Evolutionary conservation across 2,797 vertebrate species (phyloP).

Genomic region (Alfaro cultratus): DNA sequence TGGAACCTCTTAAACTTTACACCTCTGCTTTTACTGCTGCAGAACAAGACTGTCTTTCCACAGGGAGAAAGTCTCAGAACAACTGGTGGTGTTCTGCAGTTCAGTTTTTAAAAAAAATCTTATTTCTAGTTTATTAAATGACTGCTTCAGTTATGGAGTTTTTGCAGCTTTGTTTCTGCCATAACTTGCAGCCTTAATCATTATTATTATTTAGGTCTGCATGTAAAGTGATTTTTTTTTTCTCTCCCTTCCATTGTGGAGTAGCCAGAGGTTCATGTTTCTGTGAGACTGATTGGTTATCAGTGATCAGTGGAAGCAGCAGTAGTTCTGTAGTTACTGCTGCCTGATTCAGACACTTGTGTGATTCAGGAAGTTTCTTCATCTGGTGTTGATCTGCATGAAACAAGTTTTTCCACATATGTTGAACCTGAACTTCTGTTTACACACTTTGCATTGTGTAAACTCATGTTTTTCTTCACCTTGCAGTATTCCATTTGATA

Average conservation of each 20-base stretch:
- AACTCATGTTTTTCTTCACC: conserved; percentile 80
- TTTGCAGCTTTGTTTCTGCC: neutral
- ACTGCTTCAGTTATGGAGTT: neutral
- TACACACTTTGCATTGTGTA: conserved; percentile 23
- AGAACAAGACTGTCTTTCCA: neutral
- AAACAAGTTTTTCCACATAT: neutral
- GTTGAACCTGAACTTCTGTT: neutral
- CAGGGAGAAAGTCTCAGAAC: too few relatives aligned
- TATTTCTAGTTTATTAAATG: neutral
- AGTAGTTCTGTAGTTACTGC: neutral
- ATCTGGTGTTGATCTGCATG: neutral
- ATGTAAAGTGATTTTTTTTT: neutral
- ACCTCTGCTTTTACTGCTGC: neutral
- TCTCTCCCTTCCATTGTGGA: neutral
- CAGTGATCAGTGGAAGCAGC: too few relatives aligned
- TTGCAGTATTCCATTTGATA: conserved; percentile 99
- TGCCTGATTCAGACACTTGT: neutral
- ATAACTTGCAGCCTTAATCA: neutral
- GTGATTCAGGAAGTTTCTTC: neutral
- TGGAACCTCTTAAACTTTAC: neutral
- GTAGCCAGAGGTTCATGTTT: neutral
- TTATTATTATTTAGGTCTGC: neutral
- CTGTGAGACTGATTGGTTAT: neutral
- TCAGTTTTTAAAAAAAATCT: neutral
- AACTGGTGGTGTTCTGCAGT: neutral